Conservation (phyloP, 2,888 invertebrate species). For the Prenolepis imparis region DNA sequence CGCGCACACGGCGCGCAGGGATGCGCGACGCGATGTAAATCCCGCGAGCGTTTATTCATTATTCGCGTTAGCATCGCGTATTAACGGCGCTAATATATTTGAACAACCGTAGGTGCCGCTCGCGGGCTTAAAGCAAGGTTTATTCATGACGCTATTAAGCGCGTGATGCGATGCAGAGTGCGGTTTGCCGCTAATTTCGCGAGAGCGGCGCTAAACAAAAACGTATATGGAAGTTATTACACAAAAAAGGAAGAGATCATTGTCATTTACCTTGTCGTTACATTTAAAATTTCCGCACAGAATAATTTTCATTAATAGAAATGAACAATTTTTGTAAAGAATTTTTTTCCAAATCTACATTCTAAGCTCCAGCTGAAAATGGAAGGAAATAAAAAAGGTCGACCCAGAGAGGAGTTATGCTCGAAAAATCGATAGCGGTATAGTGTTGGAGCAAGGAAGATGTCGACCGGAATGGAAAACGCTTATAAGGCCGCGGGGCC, state of each 20-base stretch:
- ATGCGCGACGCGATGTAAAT: slow-evolving; percentile 50
- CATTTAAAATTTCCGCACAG: background rate
- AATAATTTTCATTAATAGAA: background rate
- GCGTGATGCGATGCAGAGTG: slow-evolving; percentile 12
- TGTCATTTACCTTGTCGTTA: slow-evolving; percentile 19
- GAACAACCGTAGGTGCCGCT: slow-evolving; percentile 55
- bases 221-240: too few species aligned
- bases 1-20: slow-evolving; percentile 47
- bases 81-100: slow-evolving; percentile 55
- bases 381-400: background rate
- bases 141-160: slow-evolving; percentile 56
- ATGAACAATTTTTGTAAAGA: background rate
- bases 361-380: background rate
- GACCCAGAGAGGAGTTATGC: background rate
- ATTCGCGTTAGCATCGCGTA: slow-evolving; percentile 53
- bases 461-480: slow-evolving; percentile 39
- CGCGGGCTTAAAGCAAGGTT: slow-evolving; percentile 40
- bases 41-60: slow-evolving; percentile 49
- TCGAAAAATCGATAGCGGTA: slow-evolving; percentile 11
- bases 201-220: background rate
- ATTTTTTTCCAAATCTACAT: background rate
- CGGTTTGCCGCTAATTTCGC: slow-evolving; percentile 12
- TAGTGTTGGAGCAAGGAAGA: slow-evolving; percentile 13
- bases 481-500: slow-evolving; percentile 25
- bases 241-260: background rate